Conservation (phyloP, 2,113 vertebrate species). For the Strigops habroptila region DNA sequence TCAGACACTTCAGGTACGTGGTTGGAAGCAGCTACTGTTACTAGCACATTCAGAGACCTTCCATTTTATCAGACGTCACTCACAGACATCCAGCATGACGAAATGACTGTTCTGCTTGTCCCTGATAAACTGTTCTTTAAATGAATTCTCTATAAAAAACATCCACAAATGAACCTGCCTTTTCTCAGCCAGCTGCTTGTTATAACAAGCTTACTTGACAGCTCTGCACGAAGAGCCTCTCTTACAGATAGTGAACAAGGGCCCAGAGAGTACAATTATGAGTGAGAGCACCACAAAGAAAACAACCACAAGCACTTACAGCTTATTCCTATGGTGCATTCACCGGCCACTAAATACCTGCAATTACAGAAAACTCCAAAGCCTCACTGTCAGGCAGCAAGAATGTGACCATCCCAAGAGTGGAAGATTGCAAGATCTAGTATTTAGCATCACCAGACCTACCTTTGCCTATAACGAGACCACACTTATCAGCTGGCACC, state of each 20-base stretch:
- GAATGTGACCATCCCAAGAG: neutral
- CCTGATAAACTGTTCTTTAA: neutral
- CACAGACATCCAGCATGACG: neutral
- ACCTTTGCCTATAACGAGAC: slow-evolving; percentile 99
- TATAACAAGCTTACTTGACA: slow-evolving; percentile 44
- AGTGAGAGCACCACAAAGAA: slow-evolving; percentile 37
- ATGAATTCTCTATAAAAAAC: neutral
- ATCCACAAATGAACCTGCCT: slow-evolving; percentile 26
- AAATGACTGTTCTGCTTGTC: neutral
- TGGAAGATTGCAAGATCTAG: neutral
- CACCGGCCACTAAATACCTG: neutral
- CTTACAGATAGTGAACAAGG: slow-evolving; percentile 21
- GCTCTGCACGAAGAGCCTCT: slow-evolving; percentile 47
- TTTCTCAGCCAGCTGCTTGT: slow-evolving; percentile 44
- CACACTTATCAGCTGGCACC: slow-evolving; percentile 95
- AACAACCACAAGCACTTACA: neutral
- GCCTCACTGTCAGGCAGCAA: neutral
- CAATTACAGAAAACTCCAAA: slow-evolving; percentile 20
- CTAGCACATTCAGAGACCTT: neutral
- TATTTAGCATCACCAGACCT: neutral
- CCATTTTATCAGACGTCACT: neutral
- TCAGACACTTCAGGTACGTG: neutral
- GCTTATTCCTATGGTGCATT: neutral
- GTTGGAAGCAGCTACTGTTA: neutral
- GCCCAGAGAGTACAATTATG: slow-evolving; percentile 31